Percentiles rank a stretch among this genome's conserved stretches.
phyloP scores from a whole-genome alignment of 2,888 invertebrate species.

The Lobophora halterata region DNA sequence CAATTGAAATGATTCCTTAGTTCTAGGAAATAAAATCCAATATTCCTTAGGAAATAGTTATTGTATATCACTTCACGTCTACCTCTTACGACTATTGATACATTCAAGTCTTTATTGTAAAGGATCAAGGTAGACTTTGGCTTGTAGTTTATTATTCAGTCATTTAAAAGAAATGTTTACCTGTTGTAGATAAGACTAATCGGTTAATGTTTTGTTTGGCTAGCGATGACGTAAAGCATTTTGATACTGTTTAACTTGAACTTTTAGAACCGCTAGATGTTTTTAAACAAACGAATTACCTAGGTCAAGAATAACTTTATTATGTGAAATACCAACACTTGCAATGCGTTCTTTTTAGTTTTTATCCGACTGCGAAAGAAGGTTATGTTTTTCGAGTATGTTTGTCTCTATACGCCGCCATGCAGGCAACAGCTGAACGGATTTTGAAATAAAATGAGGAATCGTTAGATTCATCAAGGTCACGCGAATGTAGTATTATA shows the following conservation, averaged over 20 bases:
- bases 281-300: too few relatives aligned
- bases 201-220: slow-evolving; percentile 70
- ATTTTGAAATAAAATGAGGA: too few relatives aligned
- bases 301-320: too few relatives aligned
- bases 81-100: slow-evolving; percentile 26
- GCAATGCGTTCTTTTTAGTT: too few relatives aligned
- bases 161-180: slow-evolving; percentile 63
- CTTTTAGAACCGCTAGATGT: too few relatives aligned
- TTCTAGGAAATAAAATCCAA: slow-evolving; percentile 12
- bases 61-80: slow-evolving; percentile 19
- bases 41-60: slow-evolving; percentile 15
- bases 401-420: too few relatives aligned
- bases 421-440: too few relatives aligned
- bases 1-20: background rate
- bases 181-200: slow-evolving; percentile 68
- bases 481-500: too few relatives aligned
- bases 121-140: slow-evolving; percentile 21
- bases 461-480: too few relatives aligned
- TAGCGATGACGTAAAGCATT: slow-evolving; percentile 49
- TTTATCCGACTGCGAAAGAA: too few relatives aligned
- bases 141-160: slow-evolving; percentile 46
- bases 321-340: too few relatives aligned
- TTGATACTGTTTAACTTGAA: slow-evolving; percentile 20
- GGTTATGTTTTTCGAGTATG: too few relatives aligned
- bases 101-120: slow-evolving; percentile 29